Conservation (phyloP, 92 coral and sea anemone species). For the Bergia puertoricense region DNA sequence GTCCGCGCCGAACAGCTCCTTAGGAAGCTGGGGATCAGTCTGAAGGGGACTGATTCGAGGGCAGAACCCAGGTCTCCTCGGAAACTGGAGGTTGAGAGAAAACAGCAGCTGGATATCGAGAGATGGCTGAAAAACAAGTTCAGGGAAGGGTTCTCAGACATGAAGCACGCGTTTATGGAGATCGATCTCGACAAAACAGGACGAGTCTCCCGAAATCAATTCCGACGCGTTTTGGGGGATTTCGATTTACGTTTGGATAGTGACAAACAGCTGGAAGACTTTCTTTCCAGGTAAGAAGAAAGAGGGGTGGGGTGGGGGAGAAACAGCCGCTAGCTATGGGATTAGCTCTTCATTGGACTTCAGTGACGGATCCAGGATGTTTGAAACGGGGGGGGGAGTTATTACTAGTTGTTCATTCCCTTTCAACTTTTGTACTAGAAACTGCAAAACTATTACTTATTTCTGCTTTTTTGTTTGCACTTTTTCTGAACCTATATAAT, state of each 20-base stretch:
- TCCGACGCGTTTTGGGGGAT: constrained; percentile 83
- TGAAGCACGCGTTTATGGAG: constrained; percentile 98
- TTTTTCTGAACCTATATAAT: too few species aligned
- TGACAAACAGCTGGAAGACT: constrained; percentile 92
- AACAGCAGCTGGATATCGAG: constrained; percentile 82
- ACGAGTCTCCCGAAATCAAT: constrained; percentile 79
- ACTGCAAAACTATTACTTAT: too few species aligned
- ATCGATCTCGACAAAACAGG: constrained; percentile 95
- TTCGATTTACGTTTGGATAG: constrained; percentile 78
- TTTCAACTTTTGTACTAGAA: too few species aligned
- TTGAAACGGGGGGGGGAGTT: neutral
- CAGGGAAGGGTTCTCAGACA: constrained; percentile 95
- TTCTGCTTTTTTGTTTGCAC: too few species aligned
- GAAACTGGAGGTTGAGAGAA: constrained; percentile 88
- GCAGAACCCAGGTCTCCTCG: constrained; percentile 75
- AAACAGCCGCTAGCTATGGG: too few species aligned
- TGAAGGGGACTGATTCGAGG: constrained; percentile 66
- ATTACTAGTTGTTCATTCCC: too few species aligned
- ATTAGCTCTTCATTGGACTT: neutral
- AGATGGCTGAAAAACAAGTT: constrained; percentile 93
- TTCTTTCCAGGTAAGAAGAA: constrained; percentile 79
- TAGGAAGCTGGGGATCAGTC: constrained; percentile 82
- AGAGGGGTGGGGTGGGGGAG: neutral
- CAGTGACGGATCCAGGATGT: neutral
- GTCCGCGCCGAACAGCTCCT: constrained; percentile 86